These are phyloP conservation scores for Spea hammondii DNA, from an alignment of 2,797 vertebrate species.

Conservation along the genomic window DNA sequence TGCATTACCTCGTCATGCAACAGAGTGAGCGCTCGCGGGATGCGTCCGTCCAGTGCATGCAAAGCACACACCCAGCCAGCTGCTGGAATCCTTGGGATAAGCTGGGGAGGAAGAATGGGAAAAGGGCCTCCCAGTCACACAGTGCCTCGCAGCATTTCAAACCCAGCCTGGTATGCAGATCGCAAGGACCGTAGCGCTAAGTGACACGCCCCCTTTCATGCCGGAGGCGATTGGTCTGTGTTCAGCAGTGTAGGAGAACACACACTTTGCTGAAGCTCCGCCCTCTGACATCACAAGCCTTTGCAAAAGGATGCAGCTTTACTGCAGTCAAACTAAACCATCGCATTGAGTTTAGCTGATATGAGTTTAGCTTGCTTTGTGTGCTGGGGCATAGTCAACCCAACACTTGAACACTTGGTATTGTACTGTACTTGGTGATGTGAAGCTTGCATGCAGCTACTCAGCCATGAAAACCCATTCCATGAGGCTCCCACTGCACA, in stretches of 20 bases:
- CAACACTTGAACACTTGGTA: too few relatives aligned
- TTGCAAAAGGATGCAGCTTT: conserved; percentile 1
- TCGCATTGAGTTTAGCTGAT: neutral
- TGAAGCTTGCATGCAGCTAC: too few relatives aligned
- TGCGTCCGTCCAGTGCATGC: neutral
- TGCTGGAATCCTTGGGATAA: neutral
- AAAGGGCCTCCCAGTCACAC: conserved; percentile 11
- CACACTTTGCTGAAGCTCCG: conserved; percentile 17
- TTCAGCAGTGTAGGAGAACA: conserved; percentile 34
- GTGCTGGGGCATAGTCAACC: too few relatives aligned
- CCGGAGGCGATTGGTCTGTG: conserved; percentile 15
- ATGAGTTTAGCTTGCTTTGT: too few relatives aligned
- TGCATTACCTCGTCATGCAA: conserved; percentile 2
- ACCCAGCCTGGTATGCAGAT: conserved; percentile 28
- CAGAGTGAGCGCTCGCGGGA: neutral
- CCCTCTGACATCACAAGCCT: conserved; percentile 20
- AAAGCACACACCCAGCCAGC: conserved; percentile 36
- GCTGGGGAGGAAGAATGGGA: neutral
- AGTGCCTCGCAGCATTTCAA: conserved; percentile 10
- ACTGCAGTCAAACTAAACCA: conserved; percentile 4
- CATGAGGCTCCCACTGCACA: too few relatives aligned
- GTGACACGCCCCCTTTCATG: neutral
- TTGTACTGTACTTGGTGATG: too few relatives aligned
- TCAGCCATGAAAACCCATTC: too few relatives aligned
- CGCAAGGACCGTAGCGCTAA: neutral